A percentile compares a stretch with the other conserved stretches of the same genome.
Conservation (phyloP, 2,888 invertebrate species). For the Choristoneura rosaceana region DNA sequence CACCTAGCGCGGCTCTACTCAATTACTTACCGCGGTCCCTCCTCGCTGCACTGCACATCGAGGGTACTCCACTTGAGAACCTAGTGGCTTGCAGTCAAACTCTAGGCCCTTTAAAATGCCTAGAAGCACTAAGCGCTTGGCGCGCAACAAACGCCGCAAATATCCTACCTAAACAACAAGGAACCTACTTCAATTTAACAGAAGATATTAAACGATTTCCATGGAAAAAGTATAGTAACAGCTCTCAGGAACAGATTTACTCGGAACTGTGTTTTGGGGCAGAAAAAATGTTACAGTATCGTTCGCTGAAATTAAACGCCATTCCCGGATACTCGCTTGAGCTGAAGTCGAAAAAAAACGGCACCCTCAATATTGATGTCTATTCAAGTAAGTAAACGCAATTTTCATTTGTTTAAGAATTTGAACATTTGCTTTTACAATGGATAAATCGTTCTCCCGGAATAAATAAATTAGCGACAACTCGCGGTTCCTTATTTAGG, state of each 20-base stretch:
- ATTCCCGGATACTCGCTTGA: conserved; percentile 81
- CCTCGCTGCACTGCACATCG: conserved; percentile 51
- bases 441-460: not conserved
- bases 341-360: conserved; percentile 81
- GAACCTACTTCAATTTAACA: conserved; percentile 54
- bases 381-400: conserved; percentile 70
- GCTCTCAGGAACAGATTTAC: conserved; percentile 79
- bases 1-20: conserved; percentile 45
- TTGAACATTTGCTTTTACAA: conserved; percentile 13
- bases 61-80: conserved; percentile 51
- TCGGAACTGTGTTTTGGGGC: conserved; percentile 79
- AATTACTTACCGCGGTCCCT: conserved; percentile 45
- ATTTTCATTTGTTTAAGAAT: conserved; percentile 2
- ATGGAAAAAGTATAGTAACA: conserved; percentile 72
- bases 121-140: conserved; percentile 84
- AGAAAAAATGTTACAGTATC: conserved; percentile 78
- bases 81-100: conserved; percentile 61
- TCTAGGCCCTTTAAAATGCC: conserved; percentile 81
- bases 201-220: conserved; percentile 70
- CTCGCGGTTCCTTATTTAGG: not conserved
- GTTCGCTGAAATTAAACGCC: conserved; percentile 78
- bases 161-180: conserved; percentile 46
- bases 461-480: not conserved
- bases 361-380: conserved; percentile 78
- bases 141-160: conserved; percentile 72